Conservation (phyloP, 2,113 vertebrate species). For the Oreocharis arfaki region DNA sequence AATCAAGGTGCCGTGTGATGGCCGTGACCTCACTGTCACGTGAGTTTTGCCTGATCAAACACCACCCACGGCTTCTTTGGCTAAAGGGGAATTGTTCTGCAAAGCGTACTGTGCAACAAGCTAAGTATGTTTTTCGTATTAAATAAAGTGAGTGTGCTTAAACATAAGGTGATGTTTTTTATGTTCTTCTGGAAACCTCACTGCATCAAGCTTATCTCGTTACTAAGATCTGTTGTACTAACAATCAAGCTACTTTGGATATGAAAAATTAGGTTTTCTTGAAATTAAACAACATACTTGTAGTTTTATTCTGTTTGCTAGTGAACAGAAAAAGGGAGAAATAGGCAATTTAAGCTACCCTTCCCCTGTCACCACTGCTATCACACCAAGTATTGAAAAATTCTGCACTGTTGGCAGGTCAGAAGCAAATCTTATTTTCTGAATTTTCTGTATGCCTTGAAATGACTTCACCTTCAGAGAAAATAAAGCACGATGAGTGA, state of each 20-base stretch:
- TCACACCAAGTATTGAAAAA: background rate
- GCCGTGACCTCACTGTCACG: background rate
- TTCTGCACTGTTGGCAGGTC: background rate
- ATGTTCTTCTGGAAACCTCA: background rate
- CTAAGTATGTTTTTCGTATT: background rate
- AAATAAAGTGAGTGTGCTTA: background rate
- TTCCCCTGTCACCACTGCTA: background rate
- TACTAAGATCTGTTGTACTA: background rate
- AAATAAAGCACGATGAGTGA: background rate
- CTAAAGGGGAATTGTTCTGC: background rate
- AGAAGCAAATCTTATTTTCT: background rate
- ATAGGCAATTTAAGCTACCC: background rate
- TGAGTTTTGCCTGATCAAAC: background rate
- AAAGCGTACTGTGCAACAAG: background rate
- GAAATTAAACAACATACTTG: background rate
- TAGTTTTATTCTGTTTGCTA: background rate
- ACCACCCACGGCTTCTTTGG: background rate
- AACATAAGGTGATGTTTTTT: background rate
- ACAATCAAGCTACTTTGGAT: background rate
- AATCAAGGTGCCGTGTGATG: background rate
- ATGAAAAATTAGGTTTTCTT: background rate
- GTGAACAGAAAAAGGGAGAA: background rate
- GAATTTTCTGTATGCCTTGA: background rate
- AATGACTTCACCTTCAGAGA: background rate
- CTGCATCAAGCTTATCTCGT: background rate